phyloP scores from a whole-genome alignment of 2,113 vertebrate genomes.

The Bostrychus sinensis region DNA sequence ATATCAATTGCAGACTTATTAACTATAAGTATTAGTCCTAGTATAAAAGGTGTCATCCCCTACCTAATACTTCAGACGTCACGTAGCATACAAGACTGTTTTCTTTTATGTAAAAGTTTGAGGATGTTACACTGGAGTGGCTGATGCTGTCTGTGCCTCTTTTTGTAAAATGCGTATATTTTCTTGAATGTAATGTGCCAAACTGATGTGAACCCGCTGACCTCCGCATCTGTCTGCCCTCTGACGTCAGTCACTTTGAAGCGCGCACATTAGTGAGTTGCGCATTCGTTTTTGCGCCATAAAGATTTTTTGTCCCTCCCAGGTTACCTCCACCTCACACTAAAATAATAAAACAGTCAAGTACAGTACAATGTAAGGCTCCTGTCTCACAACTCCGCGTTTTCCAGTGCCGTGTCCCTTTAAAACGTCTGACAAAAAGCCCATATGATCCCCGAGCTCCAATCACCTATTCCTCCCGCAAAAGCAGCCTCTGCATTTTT shows the following conservation, averaged over 20 bases:
- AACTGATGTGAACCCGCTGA: constrained; percentile 43
- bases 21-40: too few species aligned
- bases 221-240: constrained; percentile 48
- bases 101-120: too few species aligned
- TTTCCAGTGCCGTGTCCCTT: constrained; percentile 83
- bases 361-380: constrained; percentile 26
- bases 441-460: constrained; percentile 91
- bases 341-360: background rate
- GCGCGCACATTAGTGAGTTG: constrained; percentile 38
- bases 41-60: too few species aligned
- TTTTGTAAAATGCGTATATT: too few species aligned
- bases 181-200: constrained; percentile 14
- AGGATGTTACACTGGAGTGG: too few species aligned
- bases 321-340: background rate
- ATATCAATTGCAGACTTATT: too few species aligned
- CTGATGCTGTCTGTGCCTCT: too few species aligned
- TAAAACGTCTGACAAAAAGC: constrained; percentile 87
- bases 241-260: constrained; percentile 59
- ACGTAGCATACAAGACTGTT: too few species aligned
- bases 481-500: constrained; percentile 82
- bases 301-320: constrained; percentile 27
- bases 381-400: constrained; percentile 39
- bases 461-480: constrained; percentile 85
- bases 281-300: constrained; percentile 54
- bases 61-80: too few species aligned